These are phyloP conservation scores for Drosophila obscura DNA, from an alignment of 1,140 invertebrate genomes.

Conservation along the genomic window DNA sequence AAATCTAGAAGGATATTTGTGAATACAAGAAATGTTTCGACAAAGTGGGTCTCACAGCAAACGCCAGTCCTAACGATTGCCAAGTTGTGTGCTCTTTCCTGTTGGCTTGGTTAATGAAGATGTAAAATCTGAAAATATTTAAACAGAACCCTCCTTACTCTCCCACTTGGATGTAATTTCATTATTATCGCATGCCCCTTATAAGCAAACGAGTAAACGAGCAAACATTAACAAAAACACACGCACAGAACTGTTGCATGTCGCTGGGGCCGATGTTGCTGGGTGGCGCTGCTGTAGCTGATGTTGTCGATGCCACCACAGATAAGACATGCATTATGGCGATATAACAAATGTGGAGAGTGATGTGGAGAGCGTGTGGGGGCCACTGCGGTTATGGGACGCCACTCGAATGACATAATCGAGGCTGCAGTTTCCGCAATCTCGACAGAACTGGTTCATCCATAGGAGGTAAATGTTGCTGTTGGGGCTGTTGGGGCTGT, in stretches of 20 bases:
- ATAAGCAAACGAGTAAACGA: slow-evolving; percentile 21
- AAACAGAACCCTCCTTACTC: not conserved
- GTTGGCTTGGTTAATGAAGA: slow-evolving; percentile 32
- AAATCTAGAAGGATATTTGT: no score
- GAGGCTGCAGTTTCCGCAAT: slow-evolving; percentile 67
- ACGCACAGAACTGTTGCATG: slow-evolving; percentile 32
- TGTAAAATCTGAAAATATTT: slow-evolving; percentile 25
- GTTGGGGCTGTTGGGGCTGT: slow-evolving; percentile 37
- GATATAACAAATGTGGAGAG: slow-evolving; percentile 54
- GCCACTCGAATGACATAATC: slow-evolving; percentile 71
- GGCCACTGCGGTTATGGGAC: slow-evolving; percentile 8
- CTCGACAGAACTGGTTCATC: slow-evolving; percentile 28
- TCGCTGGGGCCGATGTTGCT: slow-evolving; percentile 17
- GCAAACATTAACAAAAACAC: slow-evolving; percentile 6
- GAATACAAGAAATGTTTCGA: no score
- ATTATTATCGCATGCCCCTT: slow-evolving; percentile 36
- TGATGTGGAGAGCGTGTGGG: not conserved
- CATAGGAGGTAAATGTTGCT: slow-evolving; percentile 20
- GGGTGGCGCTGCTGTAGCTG: slow-evolving; percentile 16
- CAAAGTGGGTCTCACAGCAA: no score
- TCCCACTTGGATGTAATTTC: slow-evolving; percentile 11
- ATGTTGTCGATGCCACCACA: slow-evolving; percentile 53
- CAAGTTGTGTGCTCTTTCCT: not conserved
- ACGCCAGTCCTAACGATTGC: not conserved
- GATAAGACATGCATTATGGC: slow-evolving; percentile 77